Conservation (phyloP, 2,797 vertebrate species). For the Parauchenoglanis punctatus region DNA sequence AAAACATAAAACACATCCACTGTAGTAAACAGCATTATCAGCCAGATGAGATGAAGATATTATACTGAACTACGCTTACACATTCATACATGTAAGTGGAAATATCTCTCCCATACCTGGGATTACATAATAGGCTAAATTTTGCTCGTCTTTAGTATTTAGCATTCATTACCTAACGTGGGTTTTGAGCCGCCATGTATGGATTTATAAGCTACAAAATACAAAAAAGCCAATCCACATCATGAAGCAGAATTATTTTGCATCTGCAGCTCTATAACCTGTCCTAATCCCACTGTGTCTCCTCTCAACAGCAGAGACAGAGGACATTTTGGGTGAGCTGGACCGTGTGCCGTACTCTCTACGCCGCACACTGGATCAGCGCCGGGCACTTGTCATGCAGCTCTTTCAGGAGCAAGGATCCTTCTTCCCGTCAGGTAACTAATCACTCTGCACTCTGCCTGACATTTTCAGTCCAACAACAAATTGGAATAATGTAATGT, state of each 20-base stretch:
- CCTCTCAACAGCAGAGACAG: constrained; percentile 74
- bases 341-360: constrained; percentile 87
- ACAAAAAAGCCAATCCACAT: background rate
- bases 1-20: background rate
- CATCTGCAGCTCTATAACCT: background rate
- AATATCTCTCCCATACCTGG: background rate
- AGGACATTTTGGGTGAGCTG: constrained; percentile 84
- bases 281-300: background rate
- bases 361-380: constrained; percentile 89
- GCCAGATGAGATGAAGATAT: background rate
- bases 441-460: background rate
- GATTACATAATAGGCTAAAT: background rate
- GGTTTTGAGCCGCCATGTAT: background rate
- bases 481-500: background rate
- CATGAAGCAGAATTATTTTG: background rate
- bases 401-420: constrained; percentile 89
- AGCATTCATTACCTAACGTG: background rate
- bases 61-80: background rate
- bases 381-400: constrained; percentile 91
- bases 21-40: background rate
- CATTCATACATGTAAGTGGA: background rate
- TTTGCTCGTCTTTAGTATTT: background rate
- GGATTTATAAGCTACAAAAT: background rate
- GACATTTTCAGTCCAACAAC: background rate
- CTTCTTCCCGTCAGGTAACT: constrained; percentile 88